A percentile compares a stretch with the other conserved stretches of the same genome.
Conservation (phyloP, 2,797 vertebrate genomes). For the Paratrypauchen microcephalus region DNA sequence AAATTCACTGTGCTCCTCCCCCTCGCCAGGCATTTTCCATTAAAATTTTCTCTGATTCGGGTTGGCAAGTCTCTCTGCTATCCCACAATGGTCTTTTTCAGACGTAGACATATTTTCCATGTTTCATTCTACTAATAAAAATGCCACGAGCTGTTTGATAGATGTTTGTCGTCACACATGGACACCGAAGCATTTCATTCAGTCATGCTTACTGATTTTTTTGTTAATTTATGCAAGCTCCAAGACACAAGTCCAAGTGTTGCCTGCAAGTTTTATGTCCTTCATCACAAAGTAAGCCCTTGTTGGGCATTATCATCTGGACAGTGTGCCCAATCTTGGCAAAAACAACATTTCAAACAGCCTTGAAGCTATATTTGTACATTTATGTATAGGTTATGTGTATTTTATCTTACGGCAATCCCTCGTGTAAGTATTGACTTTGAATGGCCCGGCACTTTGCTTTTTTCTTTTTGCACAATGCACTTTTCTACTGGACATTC, state of each 20-base stretch:
- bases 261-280: slow-evolving; percentile 13
- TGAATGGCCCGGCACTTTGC: slow-evolving; percentile 60
- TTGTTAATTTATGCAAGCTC: slow-evolving; percentile 1
- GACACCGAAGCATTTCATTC: slow-evolving; percentile 29
- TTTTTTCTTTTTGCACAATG: slow-evolving; percentile 27
- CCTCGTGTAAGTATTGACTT: slow-evolving; percentile 34
- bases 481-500: no score
- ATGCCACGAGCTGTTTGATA: slow-evolving; percentile 47
- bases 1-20: slow-evolving; percentile 41
- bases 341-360: slow-evolving; percentile 2
- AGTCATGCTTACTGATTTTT: slow-evolving; percentile 21
- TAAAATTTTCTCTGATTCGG: slow-evolving; percentile 74
- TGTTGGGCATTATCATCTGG: slow-evolving; percentile 9
- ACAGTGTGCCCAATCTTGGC: background rate
- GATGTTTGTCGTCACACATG: slow-evolving; percentile 38
- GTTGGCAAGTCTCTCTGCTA: slow-evolving; percentile 75
- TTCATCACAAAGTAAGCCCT: slow-evolving; percentile 8
- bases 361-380: no score
- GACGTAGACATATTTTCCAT: slow-evolving; percentile 61
- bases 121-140: slow-evolving; percentile 52
- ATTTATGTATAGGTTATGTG: slow-evolving; percentile 34
- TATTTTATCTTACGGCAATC: slow-evolving; percentile 9
- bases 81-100: slow-evolving; percentile 73
- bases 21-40: slow-evolving; percentile 54
- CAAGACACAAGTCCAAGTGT: slow-evolving; percentile 8